Evolutionary conservation across 2,888 invertebrate species (phyloP).

Genomic region (Gandaritis pyraliata): DNA sequence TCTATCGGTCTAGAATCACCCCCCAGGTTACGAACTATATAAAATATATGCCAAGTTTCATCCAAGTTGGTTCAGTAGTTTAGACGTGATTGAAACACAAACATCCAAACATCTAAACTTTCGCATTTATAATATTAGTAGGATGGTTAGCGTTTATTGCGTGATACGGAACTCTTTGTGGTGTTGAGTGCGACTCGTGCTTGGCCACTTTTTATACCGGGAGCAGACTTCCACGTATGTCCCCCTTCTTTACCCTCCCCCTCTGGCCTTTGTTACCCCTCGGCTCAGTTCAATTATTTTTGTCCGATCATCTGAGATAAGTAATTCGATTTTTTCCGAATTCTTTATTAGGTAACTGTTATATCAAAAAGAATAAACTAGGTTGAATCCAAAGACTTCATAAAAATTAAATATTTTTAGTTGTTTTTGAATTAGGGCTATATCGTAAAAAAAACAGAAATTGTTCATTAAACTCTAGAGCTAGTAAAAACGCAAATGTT

Average conservation of each 20-base stretch:
- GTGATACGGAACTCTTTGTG: background rate
- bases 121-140: too few species aligned
- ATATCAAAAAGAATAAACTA: too few species aligned
- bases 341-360: background rate
- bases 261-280: conserved; percentile 36
- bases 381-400: too few species aligned
- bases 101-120: too few species aligned
- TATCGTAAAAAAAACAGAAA: background rate
- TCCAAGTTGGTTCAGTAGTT: too few species aligned
- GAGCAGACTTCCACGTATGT: conserved; percentile 13
- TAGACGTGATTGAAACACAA: too few species aligned
- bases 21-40: too few species aligned
- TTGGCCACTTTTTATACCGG: conserved; percentile 5
- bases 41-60: too few species aligned
- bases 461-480: background rate
- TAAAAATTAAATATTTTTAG: too few species aligned
- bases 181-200: background rate
- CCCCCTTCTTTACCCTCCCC: conserved; percentile 19
- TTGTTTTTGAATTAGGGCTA: too few species aligned
- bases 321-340: conserved; percentile 43
- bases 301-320: conserved; percentile 61
- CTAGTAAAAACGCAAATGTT: background rate
- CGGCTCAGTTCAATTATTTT: conserved; percentile 61
- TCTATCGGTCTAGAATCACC: too few species aligned
- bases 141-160: too few species aligned